phyloP scores from a whole-genome alignment of 2,113 vertebrate species.

The Solea senegalensis region DNA sequence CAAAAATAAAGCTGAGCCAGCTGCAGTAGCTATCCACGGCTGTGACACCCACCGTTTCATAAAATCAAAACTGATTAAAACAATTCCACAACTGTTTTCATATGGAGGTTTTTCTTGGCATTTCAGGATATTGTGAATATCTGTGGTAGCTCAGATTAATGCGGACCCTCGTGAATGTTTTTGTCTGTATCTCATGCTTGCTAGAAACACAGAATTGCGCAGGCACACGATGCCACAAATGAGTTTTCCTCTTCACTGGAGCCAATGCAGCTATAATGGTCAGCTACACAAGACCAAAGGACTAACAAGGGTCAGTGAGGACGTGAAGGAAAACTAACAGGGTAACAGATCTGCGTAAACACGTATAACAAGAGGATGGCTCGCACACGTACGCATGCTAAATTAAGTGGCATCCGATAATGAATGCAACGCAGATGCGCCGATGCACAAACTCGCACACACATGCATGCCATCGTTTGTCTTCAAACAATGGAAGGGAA shows the following conservation, averaged over 20 bases:
- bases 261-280: conserved; percentile 47
- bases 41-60: conserved; percentile 30
- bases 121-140: conserved; percentile 28
- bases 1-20: conserved; percentile 39
- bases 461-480: conserved; percentile 46
- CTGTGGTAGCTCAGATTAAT: conserved; percentile 27
- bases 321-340: conserved; percentile 47
- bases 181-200: conserved; percentile 41
- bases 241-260: conserved; percentile 60
- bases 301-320: conserved; percentile 68
- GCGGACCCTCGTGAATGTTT: conserved; percentile 37
- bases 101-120: conserved; percentile 35
- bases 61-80: conserved; percentile 52
- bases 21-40: conserved; percentile 41
- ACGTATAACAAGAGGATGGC: conserved; percentile 26
- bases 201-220: conserved; percentile 32
- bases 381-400: conserved; percentile 47
- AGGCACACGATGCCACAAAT: conserved; percentile 34
- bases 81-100: conserved; percentile 40
- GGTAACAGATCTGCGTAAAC: conserved; percentile 56
- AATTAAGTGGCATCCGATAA: conserved; percentile 54
- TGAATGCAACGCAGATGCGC: conserved; percentile 28
- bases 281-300: conserved; percentile 50
- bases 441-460: conserved; percentile 46
- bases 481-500: conserved; percentile 59